Percentiles rank a stretch among this genome's conserved stretches.
Evolutionary conservation across 2,888 invertebrate species (phyloP).

Genomic region (Cerastis leucographa): DNA sequence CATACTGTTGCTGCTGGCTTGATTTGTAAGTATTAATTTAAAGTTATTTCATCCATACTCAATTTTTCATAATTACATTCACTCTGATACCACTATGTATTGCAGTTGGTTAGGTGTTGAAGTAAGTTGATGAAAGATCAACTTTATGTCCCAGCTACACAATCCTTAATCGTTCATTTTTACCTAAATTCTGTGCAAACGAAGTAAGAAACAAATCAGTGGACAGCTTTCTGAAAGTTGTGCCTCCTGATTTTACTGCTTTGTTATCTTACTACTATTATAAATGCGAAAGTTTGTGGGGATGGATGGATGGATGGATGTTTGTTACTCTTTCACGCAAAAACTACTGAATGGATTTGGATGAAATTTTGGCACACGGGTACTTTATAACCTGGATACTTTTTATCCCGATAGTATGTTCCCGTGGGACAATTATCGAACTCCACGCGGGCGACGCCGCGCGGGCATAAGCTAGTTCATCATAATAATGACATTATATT

Average conservation of each 20-base stretch:
- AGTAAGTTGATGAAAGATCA: not conserved
- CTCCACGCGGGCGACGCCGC: no score
- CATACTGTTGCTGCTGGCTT: conserved; percentile 98
- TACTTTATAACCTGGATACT: no score
- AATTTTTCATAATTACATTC: not conserved
- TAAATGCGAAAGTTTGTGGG: no score
- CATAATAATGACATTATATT: not conserved
- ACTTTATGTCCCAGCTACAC: not conserved
- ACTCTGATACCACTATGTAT: not conserved
- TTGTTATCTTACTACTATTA: no score
- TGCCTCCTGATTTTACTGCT: not conserved
- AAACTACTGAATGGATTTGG: no score
- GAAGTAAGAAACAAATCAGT: not conserved
- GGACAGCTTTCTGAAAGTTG: not conserved
- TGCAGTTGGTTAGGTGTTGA: not conserved
- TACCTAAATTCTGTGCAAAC: not conserved
- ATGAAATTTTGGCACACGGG: no score
- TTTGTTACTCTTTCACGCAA: no score
- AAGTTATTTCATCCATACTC: not conserved
- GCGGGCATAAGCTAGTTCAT: no score
- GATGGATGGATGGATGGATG: no score
- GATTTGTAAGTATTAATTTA: conserved; percentile 93
- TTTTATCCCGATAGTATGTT: no score
- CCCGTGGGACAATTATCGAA: no score
- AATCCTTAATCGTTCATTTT: not conserved